phyloP scores from a whole-genome alignment of 2,113 vertebrate genomes.

The Pangasianodon hypophthalmus region DNA sequence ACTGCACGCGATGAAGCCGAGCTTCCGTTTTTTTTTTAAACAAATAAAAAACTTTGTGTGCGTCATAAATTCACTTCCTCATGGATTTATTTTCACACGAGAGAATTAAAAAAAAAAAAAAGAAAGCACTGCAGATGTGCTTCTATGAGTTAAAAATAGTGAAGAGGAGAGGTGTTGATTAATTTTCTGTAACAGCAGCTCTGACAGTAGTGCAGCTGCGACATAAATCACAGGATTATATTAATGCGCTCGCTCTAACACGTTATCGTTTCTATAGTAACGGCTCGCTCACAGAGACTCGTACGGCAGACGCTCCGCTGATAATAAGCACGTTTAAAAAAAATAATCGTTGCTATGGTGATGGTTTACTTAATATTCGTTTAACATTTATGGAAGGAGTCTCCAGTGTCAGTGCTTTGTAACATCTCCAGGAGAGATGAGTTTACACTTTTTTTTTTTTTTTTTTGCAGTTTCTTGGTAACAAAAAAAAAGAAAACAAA shows the following conservation, averaged over 20 bases:
- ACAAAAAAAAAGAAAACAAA: background rate
- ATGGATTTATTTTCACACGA: constrained; percentile 20
- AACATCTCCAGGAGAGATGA: background rate
- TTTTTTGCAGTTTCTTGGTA: background rate
- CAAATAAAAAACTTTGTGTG: background rate
- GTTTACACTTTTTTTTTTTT: no score
- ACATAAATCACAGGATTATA: constrained; percentile 11
- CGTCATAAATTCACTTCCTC: constrained; percentile 14
- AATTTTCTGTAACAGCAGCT: background rate
- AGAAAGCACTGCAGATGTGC: background rate
- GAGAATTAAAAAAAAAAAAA: constrained; percentile 7
- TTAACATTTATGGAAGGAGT: background rate
- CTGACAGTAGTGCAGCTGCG: constrained; percentile 12
- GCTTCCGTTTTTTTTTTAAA: background rate
- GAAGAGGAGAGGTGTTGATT: constrained; percentile 12
- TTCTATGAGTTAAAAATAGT: background rate
- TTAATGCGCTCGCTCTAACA: background rate
- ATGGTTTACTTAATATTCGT: background rate
- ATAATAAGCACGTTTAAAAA: background rate
- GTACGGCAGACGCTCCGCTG: background rate
- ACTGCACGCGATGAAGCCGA: background rate
- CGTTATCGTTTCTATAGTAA: background rate
- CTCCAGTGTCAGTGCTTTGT: background rate
- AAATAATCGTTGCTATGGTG: background rate
- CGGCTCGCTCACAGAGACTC: background rate